These are phyloP conservation scores for Oreochromis mossambicus DNA, from an alignment of 2,797 vertebrate species.

Conservation along the genomic window DNA sequence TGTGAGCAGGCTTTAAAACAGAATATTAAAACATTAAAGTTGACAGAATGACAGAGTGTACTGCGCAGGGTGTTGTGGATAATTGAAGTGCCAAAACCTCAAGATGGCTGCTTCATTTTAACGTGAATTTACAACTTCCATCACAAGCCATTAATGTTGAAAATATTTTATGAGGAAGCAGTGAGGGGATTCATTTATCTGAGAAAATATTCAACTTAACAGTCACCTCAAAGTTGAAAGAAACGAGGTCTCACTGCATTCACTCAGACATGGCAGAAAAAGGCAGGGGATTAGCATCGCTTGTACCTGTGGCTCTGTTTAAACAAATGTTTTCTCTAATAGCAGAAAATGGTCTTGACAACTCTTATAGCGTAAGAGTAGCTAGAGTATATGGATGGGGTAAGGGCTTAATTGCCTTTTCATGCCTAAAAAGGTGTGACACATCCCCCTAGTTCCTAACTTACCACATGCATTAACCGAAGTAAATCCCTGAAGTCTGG, in stretches of 20 bases:
- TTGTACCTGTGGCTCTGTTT: background rate
- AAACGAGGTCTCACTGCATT: background rate
- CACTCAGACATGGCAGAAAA: background rate
- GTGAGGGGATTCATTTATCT: constrained; percentile 17
- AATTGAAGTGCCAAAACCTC: constrained; percentile 65
- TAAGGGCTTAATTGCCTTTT: background rate
- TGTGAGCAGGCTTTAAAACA: constrained; percentile 29
- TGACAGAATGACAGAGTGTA: constrained; percentile 55
- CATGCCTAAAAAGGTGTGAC: background rate
- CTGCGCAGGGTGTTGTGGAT: constrained; percentile 36
- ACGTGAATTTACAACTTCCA: constrained; percentile 51
- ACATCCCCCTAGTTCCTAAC: background rate
- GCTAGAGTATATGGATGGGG: background rate
- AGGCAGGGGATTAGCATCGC: background rate
- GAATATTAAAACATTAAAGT: constrained; percentile 63
- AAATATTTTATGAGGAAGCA: constrained; percentile 34
- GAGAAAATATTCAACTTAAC: constrained; percentile 5
- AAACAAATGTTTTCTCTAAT: background rate
- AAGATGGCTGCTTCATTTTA: constrained; percentile 48
- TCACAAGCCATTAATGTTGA: constrained; percentile 46
- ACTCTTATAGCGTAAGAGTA: background rate
- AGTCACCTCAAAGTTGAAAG: background rate
- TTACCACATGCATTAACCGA: background rate
- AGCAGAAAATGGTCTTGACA: background rate
- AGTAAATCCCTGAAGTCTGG: background rate